Percentiles rank a stretch among this genome's conserved stretches.
These are phyloP conservation scores for Hololepta plana DNA, from an alignment of 2,888 invertebrate species.

Conservation along the genomic window DNA sequence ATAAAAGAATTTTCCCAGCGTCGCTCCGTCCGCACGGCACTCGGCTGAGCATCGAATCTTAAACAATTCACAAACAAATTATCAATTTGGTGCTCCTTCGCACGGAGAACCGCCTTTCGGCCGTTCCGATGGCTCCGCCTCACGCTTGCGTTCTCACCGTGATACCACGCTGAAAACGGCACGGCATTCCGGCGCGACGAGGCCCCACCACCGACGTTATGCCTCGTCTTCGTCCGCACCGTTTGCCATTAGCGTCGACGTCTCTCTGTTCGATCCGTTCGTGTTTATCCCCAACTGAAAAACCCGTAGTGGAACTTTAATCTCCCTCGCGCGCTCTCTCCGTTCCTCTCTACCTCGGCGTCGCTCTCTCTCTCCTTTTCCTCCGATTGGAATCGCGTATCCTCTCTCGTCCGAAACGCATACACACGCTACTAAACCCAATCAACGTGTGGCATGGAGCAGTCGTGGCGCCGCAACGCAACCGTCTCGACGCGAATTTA, in stretches of 20 bases:
- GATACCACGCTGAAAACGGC: slow-evolving; percentile 19
- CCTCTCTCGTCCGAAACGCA: too few species aligned
- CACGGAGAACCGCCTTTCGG: slow-evolving; percentile 18
- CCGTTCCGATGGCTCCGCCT: slow-evolving; percentile 23
- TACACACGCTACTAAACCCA: slow-evolving; percentile 30
- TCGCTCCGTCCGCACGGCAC: slow-evolving; percentile 9
- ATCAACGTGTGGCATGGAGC: slow-evolving; percentile 36
- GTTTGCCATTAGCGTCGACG: slow-evolving; percentile 15
- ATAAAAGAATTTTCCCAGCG: slow-evolving; percentile 2
- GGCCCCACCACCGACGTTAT: slow-evolving; percentile 15
- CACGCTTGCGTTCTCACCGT: slow-evolving; percentile 22
- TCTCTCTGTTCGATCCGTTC: too few species aligned
- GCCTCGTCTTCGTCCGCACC: slow-evolving; percentile 14
- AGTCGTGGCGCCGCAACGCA: slow-evolving; percentile 28
- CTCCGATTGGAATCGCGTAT: slow-evolving; percentile 17
- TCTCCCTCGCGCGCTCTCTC: too few species aligned
- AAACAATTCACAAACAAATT: slow-evolving; percentile 30
- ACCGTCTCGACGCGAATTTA: slow-evolving; percentile 24
- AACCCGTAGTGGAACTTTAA: too few species aligned
- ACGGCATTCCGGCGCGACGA: too few species aligned
- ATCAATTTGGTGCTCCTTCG: slow-evolving; percentile 20
- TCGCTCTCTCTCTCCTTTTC: slow-evolving; percentile 13
- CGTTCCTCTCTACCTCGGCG: slow-evolving; percentile 10
- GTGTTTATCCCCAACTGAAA: too few species aligned
- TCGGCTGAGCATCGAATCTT: slow-evolving; percentile 26